phyloP scores from a whole-genome alignment of 2,888 invertebrate species.

The Lasiommata megera region DNA sequence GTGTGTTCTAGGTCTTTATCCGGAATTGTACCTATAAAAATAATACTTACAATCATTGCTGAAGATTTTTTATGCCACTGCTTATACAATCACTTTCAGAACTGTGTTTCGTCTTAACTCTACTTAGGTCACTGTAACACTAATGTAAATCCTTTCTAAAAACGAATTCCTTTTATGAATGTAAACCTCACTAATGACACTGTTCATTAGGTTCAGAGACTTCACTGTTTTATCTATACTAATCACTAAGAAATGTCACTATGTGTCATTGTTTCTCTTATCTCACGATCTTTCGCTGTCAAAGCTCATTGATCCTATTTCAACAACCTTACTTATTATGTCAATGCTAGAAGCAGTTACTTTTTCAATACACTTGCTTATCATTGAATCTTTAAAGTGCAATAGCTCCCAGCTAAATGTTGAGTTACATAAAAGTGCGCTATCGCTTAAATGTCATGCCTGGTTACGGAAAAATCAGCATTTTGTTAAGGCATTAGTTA shows the following conservation, averaged over 20 bases:
- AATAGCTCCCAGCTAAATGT: constrained; percentile 9
- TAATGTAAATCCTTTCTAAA: constrained; percentile 24
- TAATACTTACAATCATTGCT: constrained; percentile 68
- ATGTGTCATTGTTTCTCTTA: constrained; percentile 18
- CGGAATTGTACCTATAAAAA: no score
- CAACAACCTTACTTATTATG: background rate
- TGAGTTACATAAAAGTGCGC: constrained; percentile 12
- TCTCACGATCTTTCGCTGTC: constrained; percentile 37
- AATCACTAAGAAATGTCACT: constrained; percentile 8
- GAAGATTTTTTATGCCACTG: constrained; percentile 43
- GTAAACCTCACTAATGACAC: constrained; percentile 28
- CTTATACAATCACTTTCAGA: constrained; percentile 32
- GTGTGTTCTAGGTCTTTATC: no score
- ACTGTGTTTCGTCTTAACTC: constrained; percentile 20
- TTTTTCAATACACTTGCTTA: constrained; percentile 11
- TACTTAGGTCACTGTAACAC: constrained; percentile 16
- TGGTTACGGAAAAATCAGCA: constrained; percentile 5
- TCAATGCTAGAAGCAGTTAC: constrained; percentile 9
- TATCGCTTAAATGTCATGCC: constrained; percentile 12
- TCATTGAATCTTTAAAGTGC: constrained; percentile 5
- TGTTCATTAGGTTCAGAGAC: constrained; percentile 16
- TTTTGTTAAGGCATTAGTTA: constrained; percentile 11
- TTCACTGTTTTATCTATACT: constrained; percentile 7
- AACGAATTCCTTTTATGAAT: constrained; percentile 20
- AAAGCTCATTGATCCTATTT: constrained; percentile 37